Percentiles rank a stretch among this genome's conserved stretches.
phyloP scores from a whole-genome alignment of 1,140 invertebrate genomes.

The Coptotermes formosanus region DNA sequence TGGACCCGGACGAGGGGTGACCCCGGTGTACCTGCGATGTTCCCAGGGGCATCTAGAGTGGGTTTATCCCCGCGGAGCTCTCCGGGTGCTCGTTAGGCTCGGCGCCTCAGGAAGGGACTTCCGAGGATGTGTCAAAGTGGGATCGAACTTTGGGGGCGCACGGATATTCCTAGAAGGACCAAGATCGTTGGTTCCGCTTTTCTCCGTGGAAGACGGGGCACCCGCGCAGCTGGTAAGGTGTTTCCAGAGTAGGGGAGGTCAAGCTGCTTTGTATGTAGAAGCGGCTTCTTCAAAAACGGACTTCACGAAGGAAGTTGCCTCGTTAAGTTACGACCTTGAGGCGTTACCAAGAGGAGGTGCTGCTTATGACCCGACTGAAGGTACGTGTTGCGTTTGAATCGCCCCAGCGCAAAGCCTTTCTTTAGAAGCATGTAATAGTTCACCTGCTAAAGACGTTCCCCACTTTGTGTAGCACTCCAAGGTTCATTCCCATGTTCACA shows the following conservation, averaged over 20 bases:
- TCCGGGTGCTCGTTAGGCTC: slow-evolving; percentile 65
- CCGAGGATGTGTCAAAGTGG: slow-evolving; percentile 65
- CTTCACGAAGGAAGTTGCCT: slow-evolving; percentile 53
- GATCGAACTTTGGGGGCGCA: slow-evolving; percentile 52
- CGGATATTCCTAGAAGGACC: slow-evolving; percentile 69
- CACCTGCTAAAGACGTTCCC: too few relatives aligned
- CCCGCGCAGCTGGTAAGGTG: slow-evolving; percentile 50
- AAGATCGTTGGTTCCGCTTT: slow-evolving; percentile 60
- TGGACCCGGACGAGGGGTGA: slow-evolving; percentile 59
- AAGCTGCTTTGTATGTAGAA: slow-evolving; percentile 73
- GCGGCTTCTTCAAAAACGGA: slow-evolving; percentile 46
- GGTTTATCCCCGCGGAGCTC: slow-evolving; percentile 72
- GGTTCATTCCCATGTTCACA: too few relatives aligned
- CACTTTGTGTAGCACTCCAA: too few relatives aligned
- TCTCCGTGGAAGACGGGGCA: slow-evolving; percentile 60
- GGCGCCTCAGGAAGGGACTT: slow-evolving; percentile 61
- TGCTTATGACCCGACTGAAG: slow-evolving; percentile 57
- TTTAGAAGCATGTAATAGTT: too few relatives aligned
- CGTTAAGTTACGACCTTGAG: slow-evolving; percentile 68
- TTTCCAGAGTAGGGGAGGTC: slow-evolving; percentile 65
- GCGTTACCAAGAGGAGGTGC: slow-evolving; percentile 49
- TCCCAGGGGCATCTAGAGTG: slow-evolving; percentile 67
- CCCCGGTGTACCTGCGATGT: slow-evolving; percentile 75
- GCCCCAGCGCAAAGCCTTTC: not conserved
- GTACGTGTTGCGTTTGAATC: slow-evolving; percentile 41